Conservation (phyloP, 2,888 invertebrate genomes). For the Gymnosoma rotundatum region DNA sequence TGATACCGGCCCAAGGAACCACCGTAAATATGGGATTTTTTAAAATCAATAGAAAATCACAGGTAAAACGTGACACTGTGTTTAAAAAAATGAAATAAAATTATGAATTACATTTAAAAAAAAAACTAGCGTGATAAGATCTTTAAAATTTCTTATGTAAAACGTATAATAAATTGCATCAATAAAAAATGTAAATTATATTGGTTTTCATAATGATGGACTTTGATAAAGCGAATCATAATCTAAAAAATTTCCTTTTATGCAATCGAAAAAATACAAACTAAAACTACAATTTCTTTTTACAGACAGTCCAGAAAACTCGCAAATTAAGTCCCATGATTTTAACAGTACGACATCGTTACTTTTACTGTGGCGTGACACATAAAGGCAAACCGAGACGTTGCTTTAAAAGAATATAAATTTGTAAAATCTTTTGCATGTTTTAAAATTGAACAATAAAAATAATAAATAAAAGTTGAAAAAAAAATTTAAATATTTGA, state of each 20-base stretch:
- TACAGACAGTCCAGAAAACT: conserved; percentile 58
- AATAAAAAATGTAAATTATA: too few relatives aligned
- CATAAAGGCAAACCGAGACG: conserved; percentile 65
- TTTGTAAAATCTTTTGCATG: neutral
- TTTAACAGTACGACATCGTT: conserved; percentile 62
- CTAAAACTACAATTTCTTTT: neutral
- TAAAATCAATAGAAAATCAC: conserved; percentile 53
- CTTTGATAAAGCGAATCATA: neutral
- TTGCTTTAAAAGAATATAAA: conserved; percentile 49
- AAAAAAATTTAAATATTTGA: neutral
- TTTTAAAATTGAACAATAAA: neutral
- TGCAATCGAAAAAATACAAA: neutral
- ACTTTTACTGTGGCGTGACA: conserved; percentile 61
- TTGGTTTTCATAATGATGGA: neutral
- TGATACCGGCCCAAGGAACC: conserved; percentile 17
- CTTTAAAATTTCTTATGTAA: neutral
- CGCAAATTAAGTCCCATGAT: conserved; percentile 68
- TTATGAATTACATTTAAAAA: too few relatives aligned
- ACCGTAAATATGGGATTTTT: conserved; percentile 54
- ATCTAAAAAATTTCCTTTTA: neutral
- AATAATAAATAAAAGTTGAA: too few relatives aligned
- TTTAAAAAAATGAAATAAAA: neutral
- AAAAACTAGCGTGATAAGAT: neutral
- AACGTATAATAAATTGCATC: neutral
- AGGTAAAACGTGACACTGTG: conserved; percentile 31